Evolutionary conservation across 2,113 vertebrate genomes (phyloP).

Genomic region (Oenanthe oenanthe): DNA sequence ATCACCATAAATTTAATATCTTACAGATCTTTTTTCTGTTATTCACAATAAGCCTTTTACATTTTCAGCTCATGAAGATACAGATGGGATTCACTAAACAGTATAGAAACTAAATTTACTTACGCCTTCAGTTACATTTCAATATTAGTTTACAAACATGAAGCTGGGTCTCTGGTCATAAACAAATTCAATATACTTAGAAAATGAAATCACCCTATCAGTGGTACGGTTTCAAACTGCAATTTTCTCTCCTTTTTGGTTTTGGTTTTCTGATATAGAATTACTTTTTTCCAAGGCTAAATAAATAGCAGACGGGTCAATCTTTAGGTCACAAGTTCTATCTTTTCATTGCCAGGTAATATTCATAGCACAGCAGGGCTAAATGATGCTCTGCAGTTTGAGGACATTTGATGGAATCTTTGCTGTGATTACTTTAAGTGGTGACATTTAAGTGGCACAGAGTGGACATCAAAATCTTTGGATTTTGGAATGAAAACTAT

Average conservation of each 20-base stretch:
- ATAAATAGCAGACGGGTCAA: constrained; percentile 33
- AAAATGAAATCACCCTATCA: not conserved
- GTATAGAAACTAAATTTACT: not conserved
- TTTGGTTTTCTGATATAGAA: not conserved
- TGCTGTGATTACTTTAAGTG: constrained; percentile 22
- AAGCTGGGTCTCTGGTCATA: not conserved
- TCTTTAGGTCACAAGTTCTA: not conserved
- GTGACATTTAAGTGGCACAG: not conserved
- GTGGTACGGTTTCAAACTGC: not conserved
- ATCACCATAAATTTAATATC: not conserved
- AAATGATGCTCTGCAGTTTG: constrained; percentile 28
- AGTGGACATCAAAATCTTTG: constrained; percentile 11
- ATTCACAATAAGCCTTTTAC: not conserved
- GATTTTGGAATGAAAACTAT: not conserved
- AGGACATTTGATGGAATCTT: constrained; percentile 14
- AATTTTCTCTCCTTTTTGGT: not conserved
- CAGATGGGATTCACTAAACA: not conserved
- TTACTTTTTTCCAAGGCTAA: constrained; percentile 22
- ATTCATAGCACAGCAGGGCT: constrained; percentile 41
- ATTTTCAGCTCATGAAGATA: not conserved
- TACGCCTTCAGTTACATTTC: not conserved
- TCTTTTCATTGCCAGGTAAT: constrained; percentile 42
- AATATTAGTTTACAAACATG: not conserved
- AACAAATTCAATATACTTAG: not conserved
- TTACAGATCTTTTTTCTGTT: not conserved